Percentiles rank a stretch among this genome's conserved stretches.
phyloP scores from a whole-genome alignment of 2,888 invertebrate genomes.

The Tetragonisca angustula region DNA sequence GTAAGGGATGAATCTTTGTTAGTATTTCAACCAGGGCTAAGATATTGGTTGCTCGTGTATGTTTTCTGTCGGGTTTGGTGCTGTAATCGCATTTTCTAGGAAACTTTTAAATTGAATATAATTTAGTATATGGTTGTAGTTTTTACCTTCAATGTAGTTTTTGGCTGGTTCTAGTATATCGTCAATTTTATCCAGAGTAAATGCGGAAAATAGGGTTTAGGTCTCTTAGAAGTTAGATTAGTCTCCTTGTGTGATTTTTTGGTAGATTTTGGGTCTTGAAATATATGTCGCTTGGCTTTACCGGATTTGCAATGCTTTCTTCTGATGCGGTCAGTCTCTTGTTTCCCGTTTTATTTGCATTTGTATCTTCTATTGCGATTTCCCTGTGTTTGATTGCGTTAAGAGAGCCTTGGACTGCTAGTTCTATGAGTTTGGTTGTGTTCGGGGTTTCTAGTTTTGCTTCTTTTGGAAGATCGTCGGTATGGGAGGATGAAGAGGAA shows the following conservation, averaged over 20 bases:
- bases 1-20: not conserved
- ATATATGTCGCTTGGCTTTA: not conserved
- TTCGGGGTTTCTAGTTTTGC: not conserved
- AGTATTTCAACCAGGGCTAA: not conserved
- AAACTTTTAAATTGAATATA: constrained; percentile 2
- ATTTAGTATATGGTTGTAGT: not conserved
- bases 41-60: not conserved
- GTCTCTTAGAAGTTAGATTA: not conserved
- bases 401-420: not conserved
- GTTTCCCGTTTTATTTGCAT: not conserved
- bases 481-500: not conserved
- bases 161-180: not conserved
- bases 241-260: not conserved
- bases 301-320: not conserved
- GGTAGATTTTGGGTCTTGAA: not conserved
- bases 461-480: not conserved
- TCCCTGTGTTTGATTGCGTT: not conserved
- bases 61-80: not conserved
- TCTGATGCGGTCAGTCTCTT: constrained; percentile 3
- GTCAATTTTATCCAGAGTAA: not conserved
- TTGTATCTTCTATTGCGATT: not conserved
- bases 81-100: not conserved
- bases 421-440: not conserved
- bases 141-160: not conserved
- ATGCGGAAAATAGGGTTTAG: not conserved